Evolutionary conservation across 2,113 vertebrate genomes (phyloP), one percentile per base, ranked within the genome.

Genomic region (Bolborhynchus lineola): DNA sequence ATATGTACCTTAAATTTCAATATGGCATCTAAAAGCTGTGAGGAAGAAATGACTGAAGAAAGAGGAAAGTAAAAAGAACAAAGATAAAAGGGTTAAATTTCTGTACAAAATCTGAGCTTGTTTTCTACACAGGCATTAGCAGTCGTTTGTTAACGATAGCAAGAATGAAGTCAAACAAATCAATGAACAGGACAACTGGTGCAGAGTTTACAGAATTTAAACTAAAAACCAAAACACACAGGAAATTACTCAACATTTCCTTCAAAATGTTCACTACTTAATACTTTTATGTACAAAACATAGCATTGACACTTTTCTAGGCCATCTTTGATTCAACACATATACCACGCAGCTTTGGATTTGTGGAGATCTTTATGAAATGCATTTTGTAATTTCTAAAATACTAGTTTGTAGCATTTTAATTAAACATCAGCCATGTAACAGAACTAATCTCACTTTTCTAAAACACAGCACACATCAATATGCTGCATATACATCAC

Each of bases 341-440:
- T 60, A 2, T 75, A 50, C 19, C 46, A 13, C 8, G 15, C 28
- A 70, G 35, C 39, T 29, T 12, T 90, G 46, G 50, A 15, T 35
- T 88, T 52, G 9, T 59, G 16, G 37, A 37, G 37, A 50, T 19
- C 29, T 24, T 72, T 29, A 44, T 49, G 33, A 82, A 80, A 5
- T 57, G 82, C 74, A 88, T 60, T 90, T 70, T 87, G 23, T 47
- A 88, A 88, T 80, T 88, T 92, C 55, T 72, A 70, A 95, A 92
- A 83, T 52, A 84, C 55, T 63, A 67, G 2, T 14, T 88, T 65
- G 62, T 69, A 23, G 26, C 21, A 53, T 74, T 94, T 90, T 95
- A 97, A 96, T 97, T 95, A 97, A 89, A 82, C 90, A 85, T 67
- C 62, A 86, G 28, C 28, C 28, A 82, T 31, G 41, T 37, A 85